Percentiles rank a stretch among this genome's conserved stretches.
Evolutionary conservation across 2,888 invertebrate genomes (phyloP).

Genomic region (Sialis lutaria): DNA sequence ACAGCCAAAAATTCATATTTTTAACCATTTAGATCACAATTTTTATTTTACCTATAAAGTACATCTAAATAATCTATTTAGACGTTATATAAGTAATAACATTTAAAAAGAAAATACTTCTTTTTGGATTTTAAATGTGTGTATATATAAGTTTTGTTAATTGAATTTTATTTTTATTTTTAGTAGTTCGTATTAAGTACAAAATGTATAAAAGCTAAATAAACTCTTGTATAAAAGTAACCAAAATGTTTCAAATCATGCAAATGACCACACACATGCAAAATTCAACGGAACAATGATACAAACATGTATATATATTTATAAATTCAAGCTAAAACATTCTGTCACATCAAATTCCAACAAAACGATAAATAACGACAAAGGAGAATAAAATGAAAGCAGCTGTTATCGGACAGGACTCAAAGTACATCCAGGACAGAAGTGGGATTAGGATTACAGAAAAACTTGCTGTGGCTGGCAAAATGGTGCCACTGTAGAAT

Average conservation of each 20-base stretch:
- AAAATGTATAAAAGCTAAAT: background rate
- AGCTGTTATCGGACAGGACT: slow-evolving; percentile 8
- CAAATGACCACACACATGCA: no score
- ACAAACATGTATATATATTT: no score
- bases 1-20: background rate
- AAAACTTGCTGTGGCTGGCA: slow-evolving; percentile 8
- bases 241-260: no score
- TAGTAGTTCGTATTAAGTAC: background rate
- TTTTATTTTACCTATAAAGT: background rate
- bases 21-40: background rate
- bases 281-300: no score
- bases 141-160: background rate
- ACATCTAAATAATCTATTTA: background rate
- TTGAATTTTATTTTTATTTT: background rate
- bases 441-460: slow-evolving; percentile 11
- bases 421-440: slow-evolving; percentile 11
- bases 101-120: no score
- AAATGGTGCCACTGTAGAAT: slow-evolving; percentile 4
- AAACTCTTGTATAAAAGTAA: no score
- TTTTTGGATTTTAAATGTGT: background rate
- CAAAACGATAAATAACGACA: no score
- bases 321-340: no score
- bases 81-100: background rate
- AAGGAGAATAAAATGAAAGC: slow-evolving; percentile 8
- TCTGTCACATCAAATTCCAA: no score